Evolutionary conservation across 2,888 invertebrate species (phyloP), one percentile per base, ranked within the genome.

Genomic region (Lasiommata megera): DNA sequence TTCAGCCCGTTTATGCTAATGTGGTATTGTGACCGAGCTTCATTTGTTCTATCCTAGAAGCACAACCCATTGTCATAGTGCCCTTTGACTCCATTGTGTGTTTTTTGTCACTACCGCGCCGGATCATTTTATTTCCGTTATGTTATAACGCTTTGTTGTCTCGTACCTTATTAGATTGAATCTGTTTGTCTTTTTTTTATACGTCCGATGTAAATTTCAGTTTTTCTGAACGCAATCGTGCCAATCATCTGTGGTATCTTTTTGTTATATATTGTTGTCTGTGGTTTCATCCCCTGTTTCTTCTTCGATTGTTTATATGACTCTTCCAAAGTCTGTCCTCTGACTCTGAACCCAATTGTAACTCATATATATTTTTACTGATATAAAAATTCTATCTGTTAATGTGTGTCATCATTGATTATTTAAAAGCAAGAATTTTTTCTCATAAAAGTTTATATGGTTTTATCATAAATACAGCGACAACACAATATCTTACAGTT

Each of bases 81-180:
- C 83, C 87, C 89, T 89, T 88, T 89, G 89, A 88, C 90, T 88
- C 85, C 62, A 89, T 89, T 90, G 90, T 90, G 70, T 83, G 78
- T 87, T 90, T 89, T 88, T 89, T 89, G 83, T 88, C 74, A 78
- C 77, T 73, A 71, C 76, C 70, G 72, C 73, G 73, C 68, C 71
- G 81, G 88, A 88, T 88, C 82, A 89, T 88, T 90, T 90, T 85
- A 90, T 90, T 88, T 89, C 88, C 89, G 87, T 85, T 87, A 74
- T 77, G 73, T 77, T 79, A 73, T 77, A 71, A 60, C 65, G 70
- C 74, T 84, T 80, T 84, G 80, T 82, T 82, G 79, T 76, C 71
- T 77, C 74, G 73, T 73, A 36, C 3, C 72, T 79, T 79, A 77
- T 76, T 75, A 70, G 70, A 72, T 74, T 70, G 62, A 68, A 64